Evolutionary conservation across 2,113 vertebrate species (phyloP), one percentile per base, ranked within the genome.

Genomic region (Oncorhynchus nerka): DNA sequence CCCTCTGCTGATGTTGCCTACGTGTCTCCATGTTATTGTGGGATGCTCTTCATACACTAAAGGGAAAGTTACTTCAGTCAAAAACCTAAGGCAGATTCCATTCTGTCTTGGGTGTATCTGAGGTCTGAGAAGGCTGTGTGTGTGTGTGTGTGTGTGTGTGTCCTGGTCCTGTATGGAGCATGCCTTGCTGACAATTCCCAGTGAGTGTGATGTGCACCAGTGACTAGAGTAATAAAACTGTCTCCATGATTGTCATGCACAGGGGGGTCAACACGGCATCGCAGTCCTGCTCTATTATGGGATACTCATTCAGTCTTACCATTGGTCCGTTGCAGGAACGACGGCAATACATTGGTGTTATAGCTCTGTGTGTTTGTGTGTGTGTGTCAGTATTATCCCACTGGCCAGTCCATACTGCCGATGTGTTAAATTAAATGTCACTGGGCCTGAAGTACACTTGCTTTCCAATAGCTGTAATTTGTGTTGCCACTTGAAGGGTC

Each of bases 381-480:
- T 55, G 51, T 19, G 51, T 55, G 51, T 55, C 51, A 62, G 51
- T 80, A 71, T 78, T 71, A 78, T 73, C 2, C 76, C 78, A 70
- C 68, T 73, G 75, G 81, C 71, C 79, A 77, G 79, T 81, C 82
- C 70, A 85, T 84, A 9, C 39, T 11, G 68, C 73, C 39, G 57
- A 26, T 20, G 73, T 9, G 51, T 81, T 86, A 71, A 86, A 79
- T 76, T 30, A 75, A 84, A 87, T 82, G 79, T 86, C 85, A 85
- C 55, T 13, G 67, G 62, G 34, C 2, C 28, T 7, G 77, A 77
- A 71, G 48, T 57, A n/a, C 75, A 55, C 70, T 67, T 67, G 26
- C 83, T 70, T 45, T 73, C 74, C 75, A 68, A 81, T 73, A 76
- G 84, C 78, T 79, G 72, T 76, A 75, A 89, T 88, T 85, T 87